Percentiles rank a stretch among this genome's conserved stretches.
Conservation (phyloP, 2,888 invertebrate genomes). For the Antitype chi region DNA sequence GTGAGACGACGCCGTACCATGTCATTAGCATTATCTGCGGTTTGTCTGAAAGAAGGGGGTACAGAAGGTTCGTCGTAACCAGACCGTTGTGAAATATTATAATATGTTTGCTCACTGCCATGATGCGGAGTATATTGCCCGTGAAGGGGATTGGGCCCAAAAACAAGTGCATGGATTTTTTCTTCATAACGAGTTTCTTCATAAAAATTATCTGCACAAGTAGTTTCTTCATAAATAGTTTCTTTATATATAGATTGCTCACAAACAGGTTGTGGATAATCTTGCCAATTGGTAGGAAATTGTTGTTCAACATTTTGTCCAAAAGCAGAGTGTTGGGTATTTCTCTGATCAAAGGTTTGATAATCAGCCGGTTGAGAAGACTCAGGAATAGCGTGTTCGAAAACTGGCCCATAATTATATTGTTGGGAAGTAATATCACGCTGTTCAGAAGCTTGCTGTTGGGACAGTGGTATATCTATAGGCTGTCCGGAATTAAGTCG, state of each 20-base stretch:
- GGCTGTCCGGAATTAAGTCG: background rate
- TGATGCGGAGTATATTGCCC: background rate
- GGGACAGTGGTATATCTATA: background rate
- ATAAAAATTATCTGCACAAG: no score
- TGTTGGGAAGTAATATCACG: background rate
- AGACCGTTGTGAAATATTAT: background rate
- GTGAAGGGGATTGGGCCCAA: background rate
- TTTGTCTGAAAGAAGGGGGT: background rate
- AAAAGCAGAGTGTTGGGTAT: background rate
- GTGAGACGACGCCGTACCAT: background rate
- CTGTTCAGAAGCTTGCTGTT: slow-evolving; percentile 1
- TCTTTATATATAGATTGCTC: background rate
- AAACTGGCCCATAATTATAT: background rate
- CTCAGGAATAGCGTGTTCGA: background rate
- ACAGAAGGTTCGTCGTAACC: background rate
- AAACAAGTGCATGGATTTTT: background rate
- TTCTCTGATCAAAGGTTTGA: background rate
- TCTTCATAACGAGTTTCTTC: background rate
- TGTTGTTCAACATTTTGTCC: background rate
- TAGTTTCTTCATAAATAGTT: background rate
- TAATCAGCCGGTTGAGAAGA: background rate
- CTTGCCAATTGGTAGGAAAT: background rate
- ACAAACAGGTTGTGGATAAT: background rate
- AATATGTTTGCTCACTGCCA: background rate
- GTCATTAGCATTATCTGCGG: background rate